These are phyloP conservation scores for Caracal caracal DNA, from an alignment of 2,113 vertebrate genomes.

Conservation along the genomic window DNA sequence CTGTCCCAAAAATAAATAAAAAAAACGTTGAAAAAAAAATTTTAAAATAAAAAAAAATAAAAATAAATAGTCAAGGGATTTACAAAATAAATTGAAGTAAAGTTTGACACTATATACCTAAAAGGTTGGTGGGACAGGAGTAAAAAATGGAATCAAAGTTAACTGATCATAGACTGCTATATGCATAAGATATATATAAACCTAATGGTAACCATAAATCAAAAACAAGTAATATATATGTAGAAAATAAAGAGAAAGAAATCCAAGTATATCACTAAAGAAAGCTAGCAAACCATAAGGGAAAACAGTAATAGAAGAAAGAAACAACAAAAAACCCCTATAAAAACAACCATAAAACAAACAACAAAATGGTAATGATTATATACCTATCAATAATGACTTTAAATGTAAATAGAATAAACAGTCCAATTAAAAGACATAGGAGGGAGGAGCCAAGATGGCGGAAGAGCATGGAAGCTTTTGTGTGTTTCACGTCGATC, in stretches of 20 bases:
- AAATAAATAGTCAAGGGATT: background rate
- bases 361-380: background rate
- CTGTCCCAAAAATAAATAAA: too few species aligned
- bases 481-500: too few species aligned
- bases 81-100: background rate
- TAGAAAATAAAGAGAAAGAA: background rate
- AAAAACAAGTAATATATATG: background rate
- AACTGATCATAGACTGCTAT: background rate
- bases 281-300: background rate
- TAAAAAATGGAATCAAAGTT: background rate
- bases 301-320: background rate
- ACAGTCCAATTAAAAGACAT: background rate
- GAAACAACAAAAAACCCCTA: background rate
- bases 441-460: background rate
- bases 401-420: background rate
- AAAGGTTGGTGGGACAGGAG: background rate
- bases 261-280: background rate
- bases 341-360: background rate
- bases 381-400: background rate
- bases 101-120: background rate
- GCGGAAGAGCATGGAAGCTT: too few species aligned
- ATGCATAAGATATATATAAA: background rate
- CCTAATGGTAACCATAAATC: background rate
- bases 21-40: too few species aligned
- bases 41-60: too few species aligned